Conservation (phyloP, 2,113 vertebrate species). For the Ageneiosus marmoratus region DNA sequence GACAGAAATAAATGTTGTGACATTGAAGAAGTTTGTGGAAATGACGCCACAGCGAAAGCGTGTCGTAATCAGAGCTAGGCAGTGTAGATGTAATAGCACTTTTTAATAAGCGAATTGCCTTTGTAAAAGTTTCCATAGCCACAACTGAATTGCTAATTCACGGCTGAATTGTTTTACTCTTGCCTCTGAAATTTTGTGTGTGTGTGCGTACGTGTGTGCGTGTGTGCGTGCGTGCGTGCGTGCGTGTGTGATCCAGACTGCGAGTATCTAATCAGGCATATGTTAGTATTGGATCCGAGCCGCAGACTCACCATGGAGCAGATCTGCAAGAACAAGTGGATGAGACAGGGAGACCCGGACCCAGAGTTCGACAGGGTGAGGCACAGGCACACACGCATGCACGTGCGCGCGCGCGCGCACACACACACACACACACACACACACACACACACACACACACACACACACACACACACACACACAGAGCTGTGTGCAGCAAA, state of each 20-base stretch:
- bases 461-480: background rate
- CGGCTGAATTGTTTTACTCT: background rate
- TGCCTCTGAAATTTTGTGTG: background rate
- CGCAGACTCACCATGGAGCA: conserved; percentile 95
- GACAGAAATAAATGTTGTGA: too few species aligned
- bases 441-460: background rate
- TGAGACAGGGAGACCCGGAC: conserved; percentile 91
- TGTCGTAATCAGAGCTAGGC: too few species aligned
- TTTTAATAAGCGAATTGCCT: too few species aligned
- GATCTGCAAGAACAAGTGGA: conserved; percentile 99
- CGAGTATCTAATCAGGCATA: conserved; percentile 97
- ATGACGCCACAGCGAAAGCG: too few species aligned
- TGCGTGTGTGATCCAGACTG: conserved; percentile 79
- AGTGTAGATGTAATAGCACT: too few species aligned
- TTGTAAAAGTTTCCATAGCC: too few species aligned
- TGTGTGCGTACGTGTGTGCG: conserved; percentile 28
- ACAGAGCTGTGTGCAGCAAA: background rate
- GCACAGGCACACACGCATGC: background rate
- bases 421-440: background rate
- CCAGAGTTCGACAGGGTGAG: conserved; percentile 93
- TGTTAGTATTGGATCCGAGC: conserved; percentile 94
- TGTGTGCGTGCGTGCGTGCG: conserved; percentile 22
- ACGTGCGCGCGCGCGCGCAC: background rate
- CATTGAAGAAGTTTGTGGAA: too few species aligned
- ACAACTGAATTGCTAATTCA: too few species aligned